A percentile compares a stretch with the other conserved stretches of the same genome.
Conservation (phyloP, 2,113 vertebrate species). For the Stigmatopora nigra region DNA sequence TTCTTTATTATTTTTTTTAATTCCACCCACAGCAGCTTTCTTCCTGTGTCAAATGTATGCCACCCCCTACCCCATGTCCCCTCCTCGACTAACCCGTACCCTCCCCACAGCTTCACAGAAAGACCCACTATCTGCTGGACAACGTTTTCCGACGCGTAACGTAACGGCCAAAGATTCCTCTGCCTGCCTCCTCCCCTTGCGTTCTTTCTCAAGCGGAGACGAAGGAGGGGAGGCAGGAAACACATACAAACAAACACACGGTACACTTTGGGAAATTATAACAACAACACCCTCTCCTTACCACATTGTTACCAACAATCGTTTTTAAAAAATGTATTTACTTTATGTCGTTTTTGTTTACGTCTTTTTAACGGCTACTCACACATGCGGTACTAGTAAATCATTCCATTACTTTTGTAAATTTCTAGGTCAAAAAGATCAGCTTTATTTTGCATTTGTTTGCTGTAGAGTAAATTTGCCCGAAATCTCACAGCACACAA, state of each 20-base stretch:
- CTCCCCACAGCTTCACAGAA: conserved; percentile 83
- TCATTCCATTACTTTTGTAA: conserved; percentile 34
- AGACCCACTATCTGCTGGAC: conserved; percentile 91
- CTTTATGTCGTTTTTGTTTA: conserved; percentile 47
- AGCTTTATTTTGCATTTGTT: neutral
- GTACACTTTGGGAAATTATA: conserved; percentile 24
- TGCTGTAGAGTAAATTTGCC: neutral
- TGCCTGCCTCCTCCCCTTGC: neutral
- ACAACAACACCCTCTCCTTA: conserved; percentile 10
- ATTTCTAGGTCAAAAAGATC: too few relatives aligned
- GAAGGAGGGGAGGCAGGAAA: conserved; percentile 29
- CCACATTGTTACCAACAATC: neutral
- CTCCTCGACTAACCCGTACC: conserved; percentile 48
- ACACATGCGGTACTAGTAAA: conserved; percentile 26
- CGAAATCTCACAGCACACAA: neutral
- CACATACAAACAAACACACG: conserved; percentile 22
- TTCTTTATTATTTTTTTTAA: conserved; percentile 16
- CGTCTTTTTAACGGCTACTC: conserved; percentile 47
- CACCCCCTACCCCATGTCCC: conserved; percentile 9
- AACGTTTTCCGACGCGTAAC: conserved; percentile 39
- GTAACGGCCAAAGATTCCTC: conserved; percentile 44
- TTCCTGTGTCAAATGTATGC: conserved; percentile 45
- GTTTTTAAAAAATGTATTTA: conserved; percentile 9
- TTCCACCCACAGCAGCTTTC: conserved; percentile 36
- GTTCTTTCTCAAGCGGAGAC: conserved; percentile 5